phyloP scores from a whole-genome alignment of 2,113 vertebrate genomes.

The Solea senegalensis region DNA sequence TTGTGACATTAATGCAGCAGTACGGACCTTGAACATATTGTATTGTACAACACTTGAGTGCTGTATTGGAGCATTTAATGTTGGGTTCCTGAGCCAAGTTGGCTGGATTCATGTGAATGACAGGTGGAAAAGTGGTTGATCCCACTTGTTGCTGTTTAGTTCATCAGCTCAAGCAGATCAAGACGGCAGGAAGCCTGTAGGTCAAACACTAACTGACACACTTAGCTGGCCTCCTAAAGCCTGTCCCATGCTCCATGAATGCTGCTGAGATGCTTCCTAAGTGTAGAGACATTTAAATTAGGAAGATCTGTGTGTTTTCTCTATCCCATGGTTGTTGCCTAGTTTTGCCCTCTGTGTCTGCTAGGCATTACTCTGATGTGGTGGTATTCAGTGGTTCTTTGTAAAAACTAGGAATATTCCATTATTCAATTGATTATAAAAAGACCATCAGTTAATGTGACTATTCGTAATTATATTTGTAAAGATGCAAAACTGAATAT shows the following conservation, averaged over 20 bases:
- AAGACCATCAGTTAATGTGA: too few species aligned
- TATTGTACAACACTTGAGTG: background rate
- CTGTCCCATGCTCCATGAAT: background rate
- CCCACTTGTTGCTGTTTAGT: slow-evolving; percentile 27
- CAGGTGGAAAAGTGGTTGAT: slow-evolving; percentile 18
- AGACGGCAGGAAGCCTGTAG: slow-evolving; percentile 19
- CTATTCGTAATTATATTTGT: too few species aligned
- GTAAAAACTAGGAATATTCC: too few species aligned
- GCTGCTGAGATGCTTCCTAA: background rate
- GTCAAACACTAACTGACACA: background rate
- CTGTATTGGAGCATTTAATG: background rate
- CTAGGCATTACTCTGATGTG: too few species aligned
- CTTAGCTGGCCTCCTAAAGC: background rate
- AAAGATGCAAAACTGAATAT: too few species aligned
- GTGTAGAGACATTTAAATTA: too few species aligned
- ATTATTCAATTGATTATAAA: too few species aligned
- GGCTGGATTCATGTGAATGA: slow-evolving; percentile 30
- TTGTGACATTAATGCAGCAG: too few species aligned
- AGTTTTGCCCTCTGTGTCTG: too few species aligned
- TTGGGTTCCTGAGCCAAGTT: slow-evolving; percentile 18
- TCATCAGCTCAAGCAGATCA: slow-evolving; percentile 25
- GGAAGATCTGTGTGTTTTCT: too few species aligned
- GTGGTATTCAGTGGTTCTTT: too few species aligned
- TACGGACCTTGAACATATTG: background rate
- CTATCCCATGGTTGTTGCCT: too few species aligned